A percentile compares a stretch with the other conserved stretches of the same genome.
phyloP scores from a whole-genome alignment of 1,140 invertebrate species.

The Drosophila kikkawai region DNA sequence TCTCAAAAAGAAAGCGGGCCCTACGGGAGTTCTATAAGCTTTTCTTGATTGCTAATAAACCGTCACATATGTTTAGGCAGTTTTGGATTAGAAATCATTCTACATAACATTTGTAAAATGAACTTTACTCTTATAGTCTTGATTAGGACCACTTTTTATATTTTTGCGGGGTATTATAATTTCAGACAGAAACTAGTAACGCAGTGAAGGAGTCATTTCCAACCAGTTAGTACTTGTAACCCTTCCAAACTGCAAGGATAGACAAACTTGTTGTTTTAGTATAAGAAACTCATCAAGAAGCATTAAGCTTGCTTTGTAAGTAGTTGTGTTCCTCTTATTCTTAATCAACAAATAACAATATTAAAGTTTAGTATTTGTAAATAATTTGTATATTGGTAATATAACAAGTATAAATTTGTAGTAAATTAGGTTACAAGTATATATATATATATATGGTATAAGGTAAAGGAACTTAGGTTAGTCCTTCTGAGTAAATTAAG shows the following conservation, averaged over 20 bases:
- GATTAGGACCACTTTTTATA: not conserved
- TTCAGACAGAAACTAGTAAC: too few species aligned
- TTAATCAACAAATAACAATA: not conserved
- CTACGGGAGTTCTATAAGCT: not conserved
- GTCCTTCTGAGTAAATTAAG: not conserved
- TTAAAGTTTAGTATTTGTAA: not conserved
- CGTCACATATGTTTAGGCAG: not conserved
- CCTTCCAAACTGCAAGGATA: too few species aligned
- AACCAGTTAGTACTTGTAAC: too few species aligned
- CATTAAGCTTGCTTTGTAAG: too few species aligned
- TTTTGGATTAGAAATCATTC: not conserved
- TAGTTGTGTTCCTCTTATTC: too few species aligned
- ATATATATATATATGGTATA: slow-evolving; percentile 2
- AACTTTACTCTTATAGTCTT: not conserved
- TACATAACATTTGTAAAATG: not conserved
- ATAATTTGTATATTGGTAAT: not conserved
- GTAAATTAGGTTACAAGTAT: slow-evolving; percentile 18
- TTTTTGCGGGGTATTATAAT: too few species aligned
- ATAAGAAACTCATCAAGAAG: not conserved
- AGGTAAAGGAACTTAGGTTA: not conserved
- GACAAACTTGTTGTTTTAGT: too few species aligned
- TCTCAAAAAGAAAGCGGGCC: too few species aligned
- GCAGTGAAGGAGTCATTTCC: too few species aligned
- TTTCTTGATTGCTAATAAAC: not conserved
- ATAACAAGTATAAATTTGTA: not conserved